Evolutionary conservation across 2,888 invertebrate genomes (phyloP).

Genomic region (Thymelicus lineola): DNA sequence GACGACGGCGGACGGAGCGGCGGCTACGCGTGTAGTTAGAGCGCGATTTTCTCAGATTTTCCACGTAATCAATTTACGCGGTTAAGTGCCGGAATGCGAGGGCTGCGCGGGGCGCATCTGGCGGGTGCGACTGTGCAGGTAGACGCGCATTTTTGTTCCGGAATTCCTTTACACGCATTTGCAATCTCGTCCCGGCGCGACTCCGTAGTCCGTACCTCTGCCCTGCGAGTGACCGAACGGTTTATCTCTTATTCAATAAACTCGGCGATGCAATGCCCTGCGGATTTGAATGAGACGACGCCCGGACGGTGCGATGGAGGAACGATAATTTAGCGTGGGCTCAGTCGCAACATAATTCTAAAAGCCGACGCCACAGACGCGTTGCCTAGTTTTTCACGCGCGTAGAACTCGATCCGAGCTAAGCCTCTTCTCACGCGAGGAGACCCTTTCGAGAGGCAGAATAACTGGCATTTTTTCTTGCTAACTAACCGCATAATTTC

Average conservation of each 20-base stretch:
- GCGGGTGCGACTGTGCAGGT: slow-evolving; percentile 66
- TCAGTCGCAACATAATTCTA: slow-evolving; percentile 15
- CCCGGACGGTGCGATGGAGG: slow-evolving; percentile 14
- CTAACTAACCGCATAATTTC: slow-evolving; percentile 60
- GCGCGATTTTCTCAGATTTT: slow-evolving; percentile 79
- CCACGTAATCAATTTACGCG: slow-evolving; percentile 79
- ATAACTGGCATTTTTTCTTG: slow-evolving; percentile 58
- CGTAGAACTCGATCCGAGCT: slow-evolving; percentile 27
- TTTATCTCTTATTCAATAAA: slow-evolving; percentile 38
- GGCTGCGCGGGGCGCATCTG: slow-evolving; percentile 58
- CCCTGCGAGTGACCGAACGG: slow-evolving; percentile 43
- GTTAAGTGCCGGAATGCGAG: slow-evolving; percentile 63
- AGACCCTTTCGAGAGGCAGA: slow-evolving; percentile 33
- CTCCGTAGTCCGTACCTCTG: slow-evolving; percentile 48
- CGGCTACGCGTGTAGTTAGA: slow-evolving; percentile 67
- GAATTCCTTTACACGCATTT: slow-evolving; percentile 80
- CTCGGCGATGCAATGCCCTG: slow-evolving; percentile 25
- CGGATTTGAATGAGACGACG: slow-evolving; percentile 36
- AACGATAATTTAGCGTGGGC: slow-evolving; percentile 28
- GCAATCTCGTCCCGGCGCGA: slow-evolving; percentile 70
- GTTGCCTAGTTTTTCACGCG: slow-evolving; percentile 34
- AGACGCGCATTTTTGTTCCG: slow-evolving; percentile 78
- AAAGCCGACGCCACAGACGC: slow-evolving; percentile 25
- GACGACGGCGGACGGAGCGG: slow-evolving; percentile 45
- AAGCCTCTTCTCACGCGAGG: slow-evolving; percentile 31